Percentiles rank a stretch among this genome's conserved stretches.
Evolutionary conservation across 2,113 vertebrate species (phyloP).

Genomic region (Actinemys pallida): DNA sequence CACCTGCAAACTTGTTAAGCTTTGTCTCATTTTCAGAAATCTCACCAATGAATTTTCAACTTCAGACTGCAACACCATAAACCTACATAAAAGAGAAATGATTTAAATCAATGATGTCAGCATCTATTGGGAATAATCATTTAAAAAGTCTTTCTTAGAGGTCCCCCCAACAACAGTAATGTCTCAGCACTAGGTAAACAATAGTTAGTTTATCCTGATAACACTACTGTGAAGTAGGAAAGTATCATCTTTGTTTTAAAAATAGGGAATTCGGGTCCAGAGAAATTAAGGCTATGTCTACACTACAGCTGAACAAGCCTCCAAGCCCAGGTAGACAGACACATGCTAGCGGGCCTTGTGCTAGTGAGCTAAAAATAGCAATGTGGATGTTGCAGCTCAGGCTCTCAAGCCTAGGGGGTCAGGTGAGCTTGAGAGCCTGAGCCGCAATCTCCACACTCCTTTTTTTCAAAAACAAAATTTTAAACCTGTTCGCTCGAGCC

Average conservation of each 20-base stretch:
- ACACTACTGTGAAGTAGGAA: neutral
- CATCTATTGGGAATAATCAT: neutral
- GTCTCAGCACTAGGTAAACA: neutral
- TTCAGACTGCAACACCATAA: conserved; percentile 77
- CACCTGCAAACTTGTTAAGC: conserved; percentile 82
- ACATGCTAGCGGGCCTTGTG: neutral
- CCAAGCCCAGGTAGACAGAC: neutral
- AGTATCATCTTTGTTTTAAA: neutral
- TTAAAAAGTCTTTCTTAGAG: neutral
- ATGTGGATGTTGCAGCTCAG: neutral
- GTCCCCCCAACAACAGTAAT: neutral
- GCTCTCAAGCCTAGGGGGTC: neutral
- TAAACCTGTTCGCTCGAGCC: neutral
- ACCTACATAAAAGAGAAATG: conserved; percentile 69
- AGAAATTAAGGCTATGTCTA: neutral
- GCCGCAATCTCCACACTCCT: neutral
- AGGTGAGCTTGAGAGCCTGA: neutral
- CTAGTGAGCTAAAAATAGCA: neutral
- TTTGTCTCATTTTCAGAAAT: conserved; percentile 80
- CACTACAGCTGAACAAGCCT: neutral
- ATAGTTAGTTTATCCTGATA: neutral
- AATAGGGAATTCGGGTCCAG: neutral
- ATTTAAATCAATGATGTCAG: neutral
- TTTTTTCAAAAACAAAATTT: neutral
- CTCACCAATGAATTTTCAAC: conserved; percentile 75